phyloP scores from a whole-genome alignment of 1,140 invertebrate species.

The Globodera ellingtonae region DNA sequence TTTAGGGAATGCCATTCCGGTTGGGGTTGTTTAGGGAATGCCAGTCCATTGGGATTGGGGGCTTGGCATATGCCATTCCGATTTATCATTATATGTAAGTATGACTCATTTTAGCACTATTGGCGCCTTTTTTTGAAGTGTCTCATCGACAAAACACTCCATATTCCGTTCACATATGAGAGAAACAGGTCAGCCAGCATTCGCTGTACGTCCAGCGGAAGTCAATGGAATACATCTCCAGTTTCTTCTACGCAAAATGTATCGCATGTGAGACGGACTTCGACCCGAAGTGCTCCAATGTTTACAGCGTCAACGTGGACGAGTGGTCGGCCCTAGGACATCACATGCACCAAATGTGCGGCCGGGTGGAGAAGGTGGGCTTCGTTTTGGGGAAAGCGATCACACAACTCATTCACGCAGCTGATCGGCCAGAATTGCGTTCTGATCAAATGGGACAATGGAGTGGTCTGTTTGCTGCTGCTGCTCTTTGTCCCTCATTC shows the following conservation, averaged over 20 bases:
- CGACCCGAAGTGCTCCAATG: slow-evolving; percentile 27
- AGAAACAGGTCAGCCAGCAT: slow-evolving; percentile 7
- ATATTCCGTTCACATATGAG: slow-evolving; percentile 32
- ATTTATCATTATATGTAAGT: too few relatives aligned
- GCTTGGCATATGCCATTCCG: too few relatives aligned
- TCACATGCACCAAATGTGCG: slow-evolving; percentile 30
- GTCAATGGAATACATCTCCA: background rate
- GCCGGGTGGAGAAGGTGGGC: slow-evolving; percentile 20
- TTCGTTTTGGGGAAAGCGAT: background rate
- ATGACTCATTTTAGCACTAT: slow-evolving; percentile 12
- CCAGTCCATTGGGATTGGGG: too few relatives aligned
- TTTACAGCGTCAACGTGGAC: slow-evolving; percentile 21
- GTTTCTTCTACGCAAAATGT: slow-evolving; percentile 35
- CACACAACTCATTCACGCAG: background rate
- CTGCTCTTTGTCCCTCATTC: background rate
- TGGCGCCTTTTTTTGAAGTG: slow-evolving; percentile 27
- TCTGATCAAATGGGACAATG: slow-evolving; percentile 24
- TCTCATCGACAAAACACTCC: slow-evolving; percentile 24
- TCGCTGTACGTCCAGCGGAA: background rate
- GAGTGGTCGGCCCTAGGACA: slow-evolving; percentile 26
- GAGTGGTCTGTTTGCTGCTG: background rate
- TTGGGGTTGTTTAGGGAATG: too few relatives aligned
- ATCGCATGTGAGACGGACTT: slow-evolving; percentile 32
- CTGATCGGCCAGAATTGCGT: slow-evolving; percentile 18
- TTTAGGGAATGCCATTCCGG: too few relatives aligned